A percentile compares a stretch with the other conserved stretches of the same genome.
These are phyloP conservation scores for Percopsis transmontana DNA, from an alignment of 2,113 vertebrate species.

Conservation along the genomic window DNA sequence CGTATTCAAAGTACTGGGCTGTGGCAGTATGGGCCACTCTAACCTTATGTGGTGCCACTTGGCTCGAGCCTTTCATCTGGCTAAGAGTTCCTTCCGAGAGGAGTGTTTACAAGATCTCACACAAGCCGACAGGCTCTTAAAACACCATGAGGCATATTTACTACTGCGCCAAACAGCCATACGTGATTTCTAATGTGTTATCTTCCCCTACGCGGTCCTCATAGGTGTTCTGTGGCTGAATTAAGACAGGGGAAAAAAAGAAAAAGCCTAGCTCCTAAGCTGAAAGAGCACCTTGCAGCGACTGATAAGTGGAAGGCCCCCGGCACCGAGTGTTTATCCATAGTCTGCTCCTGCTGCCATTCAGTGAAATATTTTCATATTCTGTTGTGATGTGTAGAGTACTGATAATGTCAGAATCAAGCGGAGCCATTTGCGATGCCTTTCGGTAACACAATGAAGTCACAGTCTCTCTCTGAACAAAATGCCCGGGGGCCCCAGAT, in stretches of 20 bases:
- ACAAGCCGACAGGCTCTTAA: slow-evolving; percentile 29
- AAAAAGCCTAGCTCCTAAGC: not conserved
- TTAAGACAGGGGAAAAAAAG: slow-evolving; percentile 9
- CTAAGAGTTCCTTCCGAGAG: slow-evolving; percentile 16
- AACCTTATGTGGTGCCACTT: slow-evolving; percentile 28
- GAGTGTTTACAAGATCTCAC: slow-evolving; percentile 45
- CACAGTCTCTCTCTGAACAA: slow-evolving; percentile 9
- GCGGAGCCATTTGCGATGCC: slow-evolving; percentile 13
- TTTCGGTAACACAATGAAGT: slow-evolving; percentile 29
- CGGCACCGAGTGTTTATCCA: slow-evolving; percentile 19
- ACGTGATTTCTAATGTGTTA: no score
- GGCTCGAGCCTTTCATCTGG: slow-evolving; percentile 31
- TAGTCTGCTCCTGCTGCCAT: slow-evolving; percentile 26
- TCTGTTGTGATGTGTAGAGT: not conserved
- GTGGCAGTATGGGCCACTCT: slow-evolving; percentile 35
- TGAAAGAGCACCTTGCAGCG: slow-evolving; percentile 23
- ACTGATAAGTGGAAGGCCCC: slow-evolving; percentile 13
- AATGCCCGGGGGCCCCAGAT: slow-evolving; percentile 1
- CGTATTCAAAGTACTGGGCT: slow-evolving; percentile 18
- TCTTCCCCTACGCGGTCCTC: not conserved
- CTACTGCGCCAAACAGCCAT: not conserved
- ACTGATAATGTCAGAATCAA: slow-evolving; percentile 38
- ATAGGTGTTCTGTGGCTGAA: slow-evolving; percentile 1
- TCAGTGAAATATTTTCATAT: slow-evolving; percentile 13
- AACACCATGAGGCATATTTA: slow-evolving; percentile 12